phyloP scores from a whole-genome alignment of 2,797 vertebrate species.

The Morelia viridis region DNA sequence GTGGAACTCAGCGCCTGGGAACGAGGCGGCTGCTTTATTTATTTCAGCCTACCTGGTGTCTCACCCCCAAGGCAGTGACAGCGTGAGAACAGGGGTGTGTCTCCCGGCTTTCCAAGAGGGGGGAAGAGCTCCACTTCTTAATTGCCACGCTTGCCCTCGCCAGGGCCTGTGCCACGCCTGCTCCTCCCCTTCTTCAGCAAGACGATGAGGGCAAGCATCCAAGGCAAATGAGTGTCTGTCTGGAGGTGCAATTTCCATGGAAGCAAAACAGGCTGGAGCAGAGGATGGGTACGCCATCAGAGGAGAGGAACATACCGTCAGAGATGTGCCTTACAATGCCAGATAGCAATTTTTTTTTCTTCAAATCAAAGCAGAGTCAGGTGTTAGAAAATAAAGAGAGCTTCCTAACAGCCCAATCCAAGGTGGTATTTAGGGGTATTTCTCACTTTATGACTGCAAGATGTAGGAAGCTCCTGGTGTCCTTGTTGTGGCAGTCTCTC shows the following conservation, averaged over 20 bases:
- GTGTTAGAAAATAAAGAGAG: not conserved
- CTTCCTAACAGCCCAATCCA: not conserved
- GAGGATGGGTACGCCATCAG: conserved; percentile 34
- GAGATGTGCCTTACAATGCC: not conserved
- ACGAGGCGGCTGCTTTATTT: not conserved
- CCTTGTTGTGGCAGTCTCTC: too few relatives aligned
- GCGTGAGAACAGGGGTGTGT: not conserved
- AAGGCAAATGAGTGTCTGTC: conserved; percentile 40
- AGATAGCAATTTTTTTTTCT: not conserved
- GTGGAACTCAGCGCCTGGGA: not conserved
- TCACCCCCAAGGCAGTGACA: not conserved
- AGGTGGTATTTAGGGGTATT: not conserved
- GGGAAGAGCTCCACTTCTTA: not conserved
- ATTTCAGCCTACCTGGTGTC: not conserved
- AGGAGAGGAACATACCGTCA: conserved; percentile 41
- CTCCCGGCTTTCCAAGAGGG: not conserved
- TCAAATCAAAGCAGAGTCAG: not conserved
- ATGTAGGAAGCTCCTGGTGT: too few relatives aligned
- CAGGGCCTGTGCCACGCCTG: not conserved
- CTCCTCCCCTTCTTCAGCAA: conserved; percentile 38
- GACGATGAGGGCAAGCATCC: not conserved
- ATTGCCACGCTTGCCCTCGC: not conserved
- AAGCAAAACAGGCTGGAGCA: conserved; percentile 56
- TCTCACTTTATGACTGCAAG: too few relatives aligned
- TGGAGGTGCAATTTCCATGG: conserved; percentile 58